These are phyloP conservation scores for Hyaena hyaena DNA, from an alignment of 2,113 vertebrate species.

Conservation along the genomic window DNA sequence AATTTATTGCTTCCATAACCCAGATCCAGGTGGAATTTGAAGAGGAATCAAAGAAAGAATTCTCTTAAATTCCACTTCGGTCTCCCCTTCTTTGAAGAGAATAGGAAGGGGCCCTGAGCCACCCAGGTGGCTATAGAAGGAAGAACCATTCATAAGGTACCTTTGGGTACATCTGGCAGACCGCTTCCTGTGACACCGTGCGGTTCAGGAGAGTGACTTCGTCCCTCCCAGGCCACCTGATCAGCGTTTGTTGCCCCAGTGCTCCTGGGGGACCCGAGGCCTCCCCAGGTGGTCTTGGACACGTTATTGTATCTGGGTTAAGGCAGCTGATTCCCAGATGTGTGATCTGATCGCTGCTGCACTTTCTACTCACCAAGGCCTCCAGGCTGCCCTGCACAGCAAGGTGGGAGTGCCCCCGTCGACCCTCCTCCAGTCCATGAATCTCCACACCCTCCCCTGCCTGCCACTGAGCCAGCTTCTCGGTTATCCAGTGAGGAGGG, in stretches of 20 bases:
- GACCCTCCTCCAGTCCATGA: slow-evolving; percentile 92
- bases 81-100: background rate
- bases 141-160: background rate
- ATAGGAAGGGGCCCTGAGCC: background rate
- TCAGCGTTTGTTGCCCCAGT: background rate
- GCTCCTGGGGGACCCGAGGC: background rate
- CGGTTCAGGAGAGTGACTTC: background rate
- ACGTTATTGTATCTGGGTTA: background rate
- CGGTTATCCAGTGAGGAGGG: slow-evolving; percentile 98
- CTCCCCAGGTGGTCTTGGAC: background rate
- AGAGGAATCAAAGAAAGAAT: background rate
- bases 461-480: slow-evolving; percentile 90
- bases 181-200: background rate
- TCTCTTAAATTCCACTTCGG: background rate
- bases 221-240: background rate
- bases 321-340: background rate
- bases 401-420: slow-evolving; percentile 89
- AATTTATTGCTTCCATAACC: background rate
- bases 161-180: background rate
- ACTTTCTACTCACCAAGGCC: slow-evolving; percentile 86
- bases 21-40: background rate
- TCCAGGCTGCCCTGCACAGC: slow-evolving; percentile 91
- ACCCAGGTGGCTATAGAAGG: background rate
- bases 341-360: slow-evolving; percentile 51
- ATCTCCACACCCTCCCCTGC: slow-evolving; percentile 91